Evolutionary conservation across 2,888 invertebrate genomes (phyloP), one percentile per base, ranked within the genome.

Genomic region (Nematopogon swammerdamellus): DNA sequence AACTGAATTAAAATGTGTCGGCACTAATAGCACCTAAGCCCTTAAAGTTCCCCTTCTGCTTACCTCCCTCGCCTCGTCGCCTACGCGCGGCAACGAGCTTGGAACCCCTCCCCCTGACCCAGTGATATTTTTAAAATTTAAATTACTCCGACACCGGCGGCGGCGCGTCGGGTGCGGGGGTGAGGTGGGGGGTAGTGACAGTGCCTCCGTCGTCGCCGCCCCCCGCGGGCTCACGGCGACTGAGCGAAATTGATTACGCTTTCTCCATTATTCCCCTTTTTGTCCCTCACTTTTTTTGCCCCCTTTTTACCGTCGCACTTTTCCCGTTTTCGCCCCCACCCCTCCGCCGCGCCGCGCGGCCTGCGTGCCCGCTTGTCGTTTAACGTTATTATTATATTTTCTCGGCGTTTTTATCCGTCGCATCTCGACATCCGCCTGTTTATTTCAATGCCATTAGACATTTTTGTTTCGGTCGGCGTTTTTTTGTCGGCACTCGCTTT

Each of bases 241-340:
- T 74, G 74, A 71, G 69, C 72, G 71, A 76, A 77, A 79, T 79
- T 79, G 79, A 79, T 79, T 79, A 77, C 77, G 76, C 73, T 70
- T 74, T 72, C 73, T 70, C 73, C 68, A 77, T 77, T 77, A 77
- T 77, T 75, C 74, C 73, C 70, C 72, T 74, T 75, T 73, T 77
- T 70, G 70, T 68, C 68, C 68, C 70, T 67, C 67, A 63, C 64
- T 62, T 67, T 70, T 65, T 36, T 36, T 36, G 4, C 14, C 36
- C 36, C 36, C 36, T 36, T 36, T n/a, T 36, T 36, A 14, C 36
- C 43, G 47, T 30, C 47, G 47, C 68, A 68, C 68, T 69, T 72
- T 71, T 67, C 67, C 63, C 65, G 62, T 67, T 70, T 65, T 64
- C 69, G 64, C 66, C 64, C 63, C 63, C 70, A 68, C 64, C 70